A percentile compares a stretch with the other conserved stretches of the same genome.
Conservation (phyloP, 2,888 invertebrate species). For the Acrocera orbiculus region DNA sequence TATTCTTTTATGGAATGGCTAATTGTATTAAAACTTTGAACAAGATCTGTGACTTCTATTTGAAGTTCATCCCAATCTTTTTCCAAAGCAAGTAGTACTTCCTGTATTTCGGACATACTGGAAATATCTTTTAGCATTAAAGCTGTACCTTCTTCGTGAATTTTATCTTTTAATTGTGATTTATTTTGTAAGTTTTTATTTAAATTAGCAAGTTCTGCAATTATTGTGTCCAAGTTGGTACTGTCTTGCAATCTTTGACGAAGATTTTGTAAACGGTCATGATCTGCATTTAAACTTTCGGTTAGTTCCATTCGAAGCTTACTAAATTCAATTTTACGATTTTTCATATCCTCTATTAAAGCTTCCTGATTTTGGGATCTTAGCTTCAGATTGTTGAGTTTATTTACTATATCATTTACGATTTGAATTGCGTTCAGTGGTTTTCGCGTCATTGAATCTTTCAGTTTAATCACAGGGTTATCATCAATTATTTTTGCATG, state of each 20-base stretch:
- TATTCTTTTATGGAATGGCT: constrained; percentile 58
- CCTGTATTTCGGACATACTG: constrained; percentile 63
- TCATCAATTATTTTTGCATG: constrained; percentile 50
- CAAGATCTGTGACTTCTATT: constrained; percentile 53
- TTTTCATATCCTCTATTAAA: constrained; percentile 49
- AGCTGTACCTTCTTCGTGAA: constrained; percentile 62
- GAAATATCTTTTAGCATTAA: constrained; percentile 68
- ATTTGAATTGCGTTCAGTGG: constrained; percentile 54
- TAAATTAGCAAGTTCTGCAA: constrained; percentile 34
- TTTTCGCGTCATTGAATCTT: constrained; percentile 50
- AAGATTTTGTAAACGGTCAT: constrained; percentile 22
- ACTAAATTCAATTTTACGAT: constrained; percentile 63
- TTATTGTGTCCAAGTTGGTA: constrained; percentile 29
- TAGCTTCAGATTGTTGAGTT: constrained; percentile 46
- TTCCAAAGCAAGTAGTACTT: constrained; percentile 57
- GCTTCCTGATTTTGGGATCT: constrained; percentile 49
- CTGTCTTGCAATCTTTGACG: constrained; percentile 22
- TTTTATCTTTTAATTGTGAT: constrained; percentile 43
- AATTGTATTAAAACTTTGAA: constrained; percentile 53
- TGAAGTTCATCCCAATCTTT: constrained; percentile 65
- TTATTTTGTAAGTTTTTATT: constrained; percentile 40
- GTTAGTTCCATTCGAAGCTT: constrained; percentile 51
- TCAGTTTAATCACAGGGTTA: constrained; percentile 46
- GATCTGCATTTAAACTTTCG: constrained; percentile 39
- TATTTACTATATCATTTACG: constrained; percentile 54